phyloP scores from a whole-genome alignment of 2,888 invertebrate genomes.

The Oscheius sp. region DNA sequence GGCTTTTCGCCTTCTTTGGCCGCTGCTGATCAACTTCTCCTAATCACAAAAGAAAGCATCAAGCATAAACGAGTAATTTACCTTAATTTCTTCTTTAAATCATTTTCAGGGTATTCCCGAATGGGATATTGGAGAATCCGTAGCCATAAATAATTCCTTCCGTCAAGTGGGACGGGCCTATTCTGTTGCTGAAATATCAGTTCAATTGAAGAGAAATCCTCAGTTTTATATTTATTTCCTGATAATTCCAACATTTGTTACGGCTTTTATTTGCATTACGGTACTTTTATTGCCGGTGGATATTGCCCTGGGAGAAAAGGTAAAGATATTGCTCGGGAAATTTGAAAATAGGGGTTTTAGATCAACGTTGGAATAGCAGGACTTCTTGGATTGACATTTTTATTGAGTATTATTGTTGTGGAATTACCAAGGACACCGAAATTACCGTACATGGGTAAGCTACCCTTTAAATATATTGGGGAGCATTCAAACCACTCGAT shows the following conservation, averaged over 20 bases:
- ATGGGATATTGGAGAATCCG: background rate
- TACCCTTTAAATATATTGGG: background rate
- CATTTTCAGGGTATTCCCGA: background rate
- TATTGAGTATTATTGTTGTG: background rate
- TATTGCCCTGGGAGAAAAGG: conserved; percentile 3
- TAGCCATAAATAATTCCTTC: background rate
- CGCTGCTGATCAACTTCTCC: background rate
- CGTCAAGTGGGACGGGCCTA: background rate
- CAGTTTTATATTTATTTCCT: background rate
- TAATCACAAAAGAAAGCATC: background rate
- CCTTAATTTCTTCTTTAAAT: background rate
- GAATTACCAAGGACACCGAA: conserved; percentile 11
- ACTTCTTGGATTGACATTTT: conserved; percentile 5
- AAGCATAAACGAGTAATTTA: background rate
- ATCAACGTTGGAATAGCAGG: conserved; percentile 18
- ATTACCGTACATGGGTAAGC: background rate
- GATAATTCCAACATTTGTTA: conserved; percentile 1
- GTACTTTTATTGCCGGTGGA: background rate
- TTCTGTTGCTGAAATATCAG: background rate
- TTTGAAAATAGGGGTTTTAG: background rate
- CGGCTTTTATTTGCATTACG: background rate
- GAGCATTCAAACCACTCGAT: too few relatives aligned
- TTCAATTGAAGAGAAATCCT: background rate
- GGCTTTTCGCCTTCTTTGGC: background rate
- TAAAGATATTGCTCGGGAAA: background rate